Conservation (phyloP, 2,797 vertebrate genomes). For the Liasis olivaceus region DNA sequence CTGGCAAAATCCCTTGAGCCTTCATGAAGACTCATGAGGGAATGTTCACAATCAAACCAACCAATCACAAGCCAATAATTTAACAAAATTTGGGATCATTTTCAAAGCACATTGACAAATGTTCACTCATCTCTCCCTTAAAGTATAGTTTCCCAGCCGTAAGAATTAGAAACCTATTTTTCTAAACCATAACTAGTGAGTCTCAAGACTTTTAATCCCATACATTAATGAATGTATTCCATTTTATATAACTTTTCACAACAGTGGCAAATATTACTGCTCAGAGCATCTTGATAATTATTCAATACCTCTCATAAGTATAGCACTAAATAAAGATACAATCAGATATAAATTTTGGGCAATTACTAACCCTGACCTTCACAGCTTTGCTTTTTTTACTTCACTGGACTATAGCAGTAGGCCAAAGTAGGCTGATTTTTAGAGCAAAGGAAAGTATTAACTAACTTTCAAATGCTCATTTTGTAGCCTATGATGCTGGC, state of each 20-base stretch:
- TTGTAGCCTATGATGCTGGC: conserved; percentile 30
- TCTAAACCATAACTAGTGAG: not conserved
- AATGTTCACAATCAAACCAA: not conserved
- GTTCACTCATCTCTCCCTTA: not conserved
- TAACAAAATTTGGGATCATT: not conserved
- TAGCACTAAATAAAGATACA: not conserved
- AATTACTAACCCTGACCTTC: conserved; percentile 17
- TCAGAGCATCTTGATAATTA: not conserved
- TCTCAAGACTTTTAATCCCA: not conserved
- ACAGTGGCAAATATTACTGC: not conserved
- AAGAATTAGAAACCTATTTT: not conserved
- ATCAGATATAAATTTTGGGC: conserved; percentile 1
- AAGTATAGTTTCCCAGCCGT: too few species aligned
- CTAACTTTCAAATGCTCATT: conserved; percentile 35
- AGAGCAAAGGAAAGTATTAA: conserved; percentile 7
- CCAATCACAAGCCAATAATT: not conserved
- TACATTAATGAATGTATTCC: not conserved
- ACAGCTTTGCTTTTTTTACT: not conserved
- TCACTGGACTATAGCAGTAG: conserved; percentile 22
- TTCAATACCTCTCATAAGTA: not conserved
- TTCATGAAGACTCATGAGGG: not conserved
- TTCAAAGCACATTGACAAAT: not conserved
- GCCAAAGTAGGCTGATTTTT: conserved; percentile 25
- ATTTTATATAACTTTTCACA: not conserved
- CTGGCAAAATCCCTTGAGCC: not conserved